Base-by-base conservation (phyloP, 2,888 invertebrate species). In the Drosophila nigricruria region DNA sequence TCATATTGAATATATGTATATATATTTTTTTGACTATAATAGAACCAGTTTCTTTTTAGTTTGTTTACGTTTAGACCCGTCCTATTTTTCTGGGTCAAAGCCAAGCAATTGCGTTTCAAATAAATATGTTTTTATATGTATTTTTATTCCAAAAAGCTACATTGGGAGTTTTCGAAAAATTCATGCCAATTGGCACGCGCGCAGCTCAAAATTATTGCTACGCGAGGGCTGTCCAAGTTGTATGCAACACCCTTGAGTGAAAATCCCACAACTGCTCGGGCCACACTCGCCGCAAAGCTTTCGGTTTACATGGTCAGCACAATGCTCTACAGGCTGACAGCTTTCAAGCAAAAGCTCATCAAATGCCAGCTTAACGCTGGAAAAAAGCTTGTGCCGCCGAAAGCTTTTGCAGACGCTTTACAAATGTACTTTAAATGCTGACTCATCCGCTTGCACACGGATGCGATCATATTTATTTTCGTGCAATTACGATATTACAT, bases 381-480 rank as follows among this genome's bases (percentile, higher is more conserved):
- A 50, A 43, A 43, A 58, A 47, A 60, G 64, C 50, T 69, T 63
- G 58, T 2, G 1, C 3, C 5, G 1, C 8, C 14, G 2, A 16
- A 57, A 75, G 71, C 75, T 75, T 36, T 14, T 36, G 58, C 27
- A 61, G 57, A 40, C 27, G 72, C 59, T 62, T 59, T 42, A 18
- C 23, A 50, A 47, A 59, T 45, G 36, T 34, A 49, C 61, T 40
- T 52, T n/a, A 43, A 34, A 42, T 42, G 43, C n/a, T 80, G 74
- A 79, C 38, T 79, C 68, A 71, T 62, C 36, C 34, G 30, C 18
- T n/a, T n/a, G 12, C 34, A 34, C 5, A 23, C 43, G 49, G 25
- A 70, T 61, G 66, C 27, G 68, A 77, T 74, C 81, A 80, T 57
- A 34, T 40, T 64, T 77, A 80, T 80, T 77, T 77, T 32, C 9